Base-by-base conservation (phyloP, 2,113 vertebrate species). In the Erythrocercus mccallii region DNA sequence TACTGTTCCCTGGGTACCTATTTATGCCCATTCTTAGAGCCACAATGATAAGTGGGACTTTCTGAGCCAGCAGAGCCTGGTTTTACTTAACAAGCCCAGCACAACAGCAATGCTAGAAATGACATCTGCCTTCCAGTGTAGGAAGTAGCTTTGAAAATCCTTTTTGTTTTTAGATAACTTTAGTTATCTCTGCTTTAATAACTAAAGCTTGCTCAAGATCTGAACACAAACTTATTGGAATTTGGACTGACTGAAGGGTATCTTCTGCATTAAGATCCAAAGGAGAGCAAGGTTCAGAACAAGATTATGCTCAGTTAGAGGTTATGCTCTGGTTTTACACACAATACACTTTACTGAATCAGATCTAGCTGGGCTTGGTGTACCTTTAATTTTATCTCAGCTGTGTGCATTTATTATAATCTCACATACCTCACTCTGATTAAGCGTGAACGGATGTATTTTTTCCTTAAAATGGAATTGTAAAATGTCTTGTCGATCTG, bases 401-500 rank as follows among this genome's bases (percentile, higher is more conserved):
- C 48, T 80, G 48, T 3, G 5, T 64, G 38, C 70, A 42, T 65
- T 76, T 60, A 38, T 45, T 79, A 58, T 65, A 76, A 25, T 92
- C 90, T 95, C 94, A 98, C 97, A 77, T 97, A 98, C 97, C 98
- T 98, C 93, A 98, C 97, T 98, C 97, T 97, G 88, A 98, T 95
- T 96, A 98, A 92, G n/a, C 96, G 98, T 70, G 97, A 97, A 78
- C 90, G 86, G 96, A 97, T 92, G 93, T 98, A 98, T 77, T 97
- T 97, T 94, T 96, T 97, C 93, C 95, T 97, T 94, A 98, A 96
- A 97, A 96, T 94, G 91, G 97, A 98, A 95, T 93, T 97, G 88
- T 96, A 89, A 97, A 98, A 98, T 96, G 97, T 98, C 97, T 98
- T 96, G 96, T 98, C 97, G 94, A 98, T 97, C 98, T 98, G 95